phyloP scores from a whole-genome alignment of 2,113 vertebrate species.

The western clawed frog (Xenopus tropicalis) region UCB_Xtro_10.0 CM004450.2:120314501-120315000 shows the following conservation, averaged over 20 bases:
- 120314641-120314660: too few relatives aligned
- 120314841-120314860: background rate
- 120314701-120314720: background rate
- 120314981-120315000: slow-evolving; percentile 3
- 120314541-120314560: too few relatives aligned
- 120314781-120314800: background rate
- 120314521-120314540: too few relatives aligned
- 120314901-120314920: background rate
- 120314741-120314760: background rate
- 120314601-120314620: too few relatives aligned
- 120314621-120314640: too few relatives aligned
- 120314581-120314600: too few relatives aligned
- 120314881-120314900: background rate
- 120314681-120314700: background rate
- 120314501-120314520: too few relatives aligned
- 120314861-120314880: slow-evolving; percentile 1
- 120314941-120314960: background rate
- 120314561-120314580: too few relatives aligned
- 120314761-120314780: background rate
- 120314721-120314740: background rate
- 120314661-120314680: background rate
- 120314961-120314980: background rate
- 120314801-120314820: background rate
- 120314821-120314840: background rate
- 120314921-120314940: background rate